Percentiles rank a stretch among this genome's conserved stretches.
Evolutionary conservation across 2,113 vertebrate species (phyloP).

Genomic region (Vombatus ursinus): DNA sequence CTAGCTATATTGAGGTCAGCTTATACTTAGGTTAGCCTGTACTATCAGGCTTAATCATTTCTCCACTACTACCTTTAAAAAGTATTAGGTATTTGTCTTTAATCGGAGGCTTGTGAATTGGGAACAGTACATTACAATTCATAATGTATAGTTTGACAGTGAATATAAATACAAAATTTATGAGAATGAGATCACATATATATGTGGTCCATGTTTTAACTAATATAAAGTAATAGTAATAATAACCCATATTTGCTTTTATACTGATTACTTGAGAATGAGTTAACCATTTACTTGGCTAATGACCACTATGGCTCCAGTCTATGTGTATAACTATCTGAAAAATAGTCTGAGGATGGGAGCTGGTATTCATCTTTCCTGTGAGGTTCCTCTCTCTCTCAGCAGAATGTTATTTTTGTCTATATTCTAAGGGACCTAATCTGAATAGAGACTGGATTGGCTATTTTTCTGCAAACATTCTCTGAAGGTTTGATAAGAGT

Average conservation of each 20-base stretch:
- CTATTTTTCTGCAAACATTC: not conserved
- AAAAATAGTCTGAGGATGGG: not conserved
- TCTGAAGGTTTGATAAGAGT: not conserved
- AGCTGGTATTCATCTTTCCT: not conserved
- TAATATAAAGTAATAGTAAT: not conserved
- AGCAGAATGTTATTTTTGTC: not conserved
- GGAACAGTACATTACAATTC: not conserved
- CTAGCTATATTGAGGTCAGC: not conserved
- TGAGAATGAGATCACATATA: not conserved
- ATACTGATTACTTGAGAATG: not conserved
- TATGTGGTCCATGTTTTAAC: not conserved
- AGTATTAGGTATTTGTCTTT: not conserved
- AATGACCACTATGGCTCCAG: not conserved
- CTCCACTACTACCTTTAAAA: not conserved
- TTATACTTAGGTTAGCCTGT: constrained; percentile 48
- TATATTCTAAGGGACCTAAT: not conserved
- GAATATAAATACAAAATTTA: not conserved
- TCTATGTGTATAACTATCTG: not conserved
- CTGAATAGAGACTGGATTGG: not conserved
- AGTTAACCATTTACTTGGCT: not conserved
- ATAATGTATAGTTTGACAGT: not conserved
- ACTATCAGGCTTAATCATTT: not conserved
- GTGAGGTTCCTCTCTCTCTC: not conserved
- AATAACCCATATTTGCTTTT: not conserved
- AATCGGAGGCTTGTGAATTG: not conserved